Percentiles rank a stretch among this genome's conserved stretches.
Conservation (phyloP, 2,797 vertebrate species). For the Cyclura pinguis region DNA sequence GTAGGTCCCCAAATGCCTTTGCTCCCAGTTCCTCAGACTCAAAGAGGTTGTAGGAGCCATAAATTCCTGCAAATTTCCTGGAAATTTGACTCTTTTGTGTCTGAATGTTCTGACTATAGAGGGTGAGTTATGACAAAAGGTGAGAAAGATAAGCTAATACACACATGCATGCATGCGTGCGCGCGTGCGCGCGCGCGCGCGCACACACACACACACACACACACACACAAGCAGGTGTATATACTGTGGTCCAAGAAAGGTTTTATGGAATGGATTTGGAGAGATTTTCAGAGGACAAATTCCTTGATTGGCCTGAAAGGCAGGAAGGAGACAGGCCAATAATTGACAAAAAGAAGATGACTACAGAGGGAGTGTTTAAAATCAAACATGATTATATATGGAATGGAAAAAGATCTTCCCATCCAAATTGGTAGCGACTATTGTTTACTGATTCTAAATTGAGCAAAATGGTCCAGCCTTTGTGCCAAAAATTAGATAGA, state of each 20-base stretch:
- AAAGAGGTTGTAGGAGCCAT: too few species aligned
- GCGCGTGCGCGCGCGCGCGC: too few species aligned
- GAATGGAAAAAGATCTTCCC: background rate
- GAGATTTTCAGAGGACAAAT: constrained; percentile 1
- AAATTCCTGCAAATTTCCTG: too few species aligned
- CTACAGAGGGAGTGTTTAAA: background rate
- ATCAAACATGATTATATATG: constrained; percentile 1
- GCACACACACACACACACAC: background rate
- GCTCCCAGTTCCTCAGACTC: too few species aligned
- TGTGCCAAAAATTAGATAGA: constrained; percentile 63
- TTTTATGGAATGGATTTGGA: background rate
- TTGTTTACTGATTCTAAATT: constrained; percentile 66
- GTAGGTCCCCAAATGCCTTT: too few species aligned
- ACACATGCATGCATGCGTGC: too few species aligned
- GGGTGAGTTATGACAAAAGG: too few species aligned
- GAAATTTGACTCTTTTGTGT: too few species aligned
- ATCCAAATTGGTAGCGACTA: constrained; percentile 52
- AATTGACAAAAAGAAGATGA: constrained; percentile 13
- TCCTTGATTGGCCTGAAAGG: constrained; percentile 4
- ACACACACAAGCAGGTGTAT: background rate
- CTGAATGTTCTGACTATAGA: too few species aligned
- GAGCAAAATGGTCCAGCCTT: constrained; percentile 44
- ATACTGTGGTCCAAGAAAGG: background rate
- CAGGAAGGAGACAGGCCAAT: background rate
- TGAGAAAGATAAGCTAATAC: background rate